Conservation (phyloP, 92 coral and sea anemone species). For the Palythoa caribaeorum region DNA sequence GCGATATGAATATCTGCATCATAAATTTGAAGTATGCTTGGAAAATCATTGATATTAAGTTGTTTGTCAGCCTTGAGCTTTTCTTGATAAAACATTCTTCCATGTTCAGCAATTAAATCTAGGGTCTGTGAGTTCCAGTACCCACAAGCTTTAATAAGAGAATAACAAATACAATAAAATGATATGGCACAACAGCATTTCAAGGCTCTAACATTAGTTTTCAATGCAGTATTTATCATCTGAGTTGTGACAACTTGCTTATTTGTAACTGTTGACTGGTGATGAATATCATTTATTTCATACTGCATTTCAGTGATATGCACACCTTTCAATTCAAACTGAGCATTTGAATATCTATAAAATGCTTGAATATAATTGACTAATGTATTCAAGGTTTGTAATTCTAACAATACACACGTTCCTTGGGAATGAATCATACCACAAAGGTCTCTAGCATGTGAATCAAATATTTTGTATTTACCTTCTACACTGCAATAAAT, state of each 20-base stretch:
- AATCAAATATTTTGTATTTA: too few species aligned
- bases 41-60: not conserved
- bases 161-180: too few species aligned
- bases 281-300: not conserved
- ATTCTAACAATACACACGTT: not conserved
- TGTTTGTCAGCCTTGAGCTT: conserved; percentile 2
- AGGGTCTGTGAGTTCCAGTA: conserved; percentile 7
- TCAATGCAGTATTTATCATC: too few species aligned
- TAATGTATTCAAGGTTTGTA: conserved; percentile 19
- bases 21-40: not conserved
- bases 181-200: too few species aligned
- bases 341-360: not conserved
- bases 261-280: too few species aligned
- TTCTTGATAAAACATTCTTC: not conserved
- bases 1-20: conserved; percentile 7
- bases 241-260: too few species aligned
- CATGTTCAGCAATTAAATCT: not conserved
- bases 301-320: not conserved
- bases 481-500: too few species aligned
- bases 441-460: too few species aligned
- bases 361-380: not conserved
- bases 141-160: too few species aligned
- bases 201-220: not conserved
- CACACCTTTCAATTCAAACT: too few species aligned
- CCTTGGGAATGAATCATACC: not conserved